Evolutionary conservation across 1,140 invertebrate species (phyloP).

Genomic region (Trichogramma pretiosum): DNA sequence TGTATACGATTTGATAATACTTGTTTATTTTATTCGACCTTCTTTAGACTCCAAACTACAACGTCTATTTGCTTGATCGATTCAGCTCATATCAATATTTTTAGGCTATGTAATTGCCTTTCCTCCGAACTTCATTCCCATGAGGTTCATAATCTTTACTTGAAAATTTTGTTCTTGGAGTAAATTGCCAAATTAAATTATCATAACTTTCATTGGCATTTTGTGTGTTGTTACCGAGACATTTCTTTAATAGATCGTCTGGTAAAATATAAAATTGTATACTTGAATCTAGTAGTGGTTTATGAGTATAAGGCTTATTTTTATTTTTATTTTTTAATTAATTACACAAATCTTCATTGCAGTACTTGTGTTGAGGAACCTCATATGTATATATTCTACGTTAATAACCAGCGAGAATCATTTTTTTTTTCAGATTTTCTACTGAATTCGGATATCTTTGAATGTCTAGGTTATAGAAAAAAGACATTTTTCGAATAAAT

Average conservation of each 20-base stretch:
- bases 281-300: conserved; percentile 10
- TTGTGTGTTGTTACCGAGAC: conserved; percentile 13
- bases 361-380: conserved; percentile 5
- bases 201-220: conserved; percentile 14
- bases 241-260: conserved; percentile 13
- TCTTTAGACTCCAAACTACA: background rate
- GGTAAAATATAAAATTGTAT: conserved; percentile 7
- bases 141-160: conserved; percentile 6
- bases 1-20: too few relatives aligned
- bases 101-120: background rate
- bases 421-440: conserved; percentile 4
- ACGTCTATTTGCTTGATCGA: background rate
- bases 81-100: background rate
- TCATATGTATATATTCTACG: conserved; percentile 8
- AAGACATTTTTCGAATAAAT: conserved; percentile 3
- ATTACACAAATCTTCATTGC: conserved; percentile 6
- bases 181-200: conserved; percentile 11
- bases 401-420: conserved; percentile 10
- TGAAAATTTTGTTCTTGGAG: conserved; percentile 8
- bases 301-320: conserved; percentile 14
- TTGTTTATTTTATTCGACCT: background rate
- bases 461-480: conserved; percentile 2
- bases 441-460: conserved; percentile 1
- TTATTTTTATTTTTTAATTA: conserved; percentile 1
- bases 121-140: conserved; percentile 8